phyloP scores from a whole-genome alignment of 2,888 invertebrate genomes.

The Petrolisthes cinctipes region DNA sequence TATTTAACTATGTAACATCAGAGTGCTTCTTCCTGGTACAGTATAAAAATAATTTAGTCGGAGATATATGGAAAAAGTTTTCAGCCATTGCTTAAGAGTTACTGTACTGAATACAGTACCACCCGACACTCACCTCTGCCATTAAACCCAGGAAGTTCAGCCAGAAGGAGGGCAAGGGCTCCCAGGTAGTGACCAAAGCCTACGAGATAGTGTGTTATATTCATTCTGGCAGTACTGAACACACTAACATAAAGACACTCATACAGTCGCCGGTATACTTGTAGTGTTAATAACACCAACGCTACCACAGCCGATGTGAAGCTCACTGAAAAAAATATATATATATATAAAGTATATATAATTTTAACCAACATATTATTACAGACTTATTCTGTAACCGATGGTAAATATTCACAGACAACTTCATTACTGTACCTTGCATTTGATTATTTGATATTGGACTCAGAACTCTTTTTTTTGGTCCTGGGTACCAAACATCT shows the following conservation, averaged over 20 bases:
- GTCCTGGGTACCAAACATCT: too few species aligned
- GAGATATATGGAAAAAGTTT: too few species aligned
- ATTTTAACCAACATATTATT: slow-evolving; percentile 2
- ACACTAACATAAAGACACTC: slow-evolving; percentile 86
- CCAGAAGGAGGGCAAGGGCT: slow-evolving; percentile 71
- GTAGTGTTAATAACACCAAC: slow-evolving; percentile 76
- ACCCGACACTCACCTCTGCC: slow-evolving; percentile 54
- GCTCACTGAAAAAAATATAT: slow-evolving; percentile 73
- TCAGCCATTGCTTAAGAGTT: not conserved
- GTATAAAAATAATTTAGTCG: too few species aligned
- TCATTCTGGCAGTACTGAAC: slow-evolving; percentile 84
- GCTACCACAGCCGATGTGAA: slow-evolving; percentile 76
- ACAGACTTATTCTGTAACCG: not conserved
- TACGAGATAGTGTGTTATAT: slow-evolving; percentile 81
- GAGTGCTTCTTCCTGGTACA: too few species aligned
- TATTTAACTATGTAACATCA: too few species aligned
- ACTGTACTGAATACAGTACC: not conserved
- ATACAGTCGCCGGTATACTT: slow-evolving; percentile 81
- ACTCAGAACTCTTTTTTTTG: too few species aligned
- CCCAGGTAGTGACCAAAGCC: slow-evolving; percentile 85
- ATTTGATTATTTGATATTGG: not conserved
- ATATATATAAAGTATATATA: not conserved
- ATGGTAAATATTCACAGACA: not conserved
- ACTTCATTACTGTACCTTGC: not conserved
- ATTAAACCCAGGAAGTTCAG: slow-evolving; percentile 69